Percentiles rank a stretch among this genome's conserved stretches.
Conservation (phyloP, 2,113 vertebrate genomes). For the Oncorhynchus clarkii region DNA sequence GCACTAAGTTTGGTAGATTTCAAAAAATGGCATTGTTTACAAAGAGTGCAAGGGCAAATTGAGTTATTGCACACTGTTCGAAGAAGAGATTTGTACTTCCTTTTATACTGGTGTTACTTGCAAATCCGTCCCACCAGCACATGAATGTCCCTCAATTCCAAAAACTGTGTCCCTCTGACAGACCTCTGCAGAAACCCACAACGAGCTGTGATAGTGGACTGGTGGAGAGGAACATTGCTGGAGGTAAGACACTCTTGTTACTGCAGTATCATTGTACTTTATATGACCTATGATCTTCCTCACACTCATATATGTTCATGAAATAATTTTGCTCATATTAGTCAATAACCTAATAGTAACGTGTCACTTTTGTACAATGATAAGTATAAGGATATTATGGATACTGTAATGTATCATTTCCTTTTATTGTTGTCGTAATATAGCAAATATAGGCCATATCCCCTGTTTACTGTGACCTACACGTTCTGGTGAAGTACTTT, state of each 20-base stretch:
- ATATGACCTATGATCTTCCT: too few species aligned
- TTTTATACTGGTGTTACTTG: neutral
- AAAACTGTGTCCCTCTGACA: conserved; percentile 18
- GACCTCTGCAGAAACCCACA: conserved; percentile 31
- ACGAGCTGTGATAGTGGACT: conserved; percentile 27
- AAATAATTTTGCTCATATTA: neutral
- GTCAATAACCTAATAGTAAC: neutral
- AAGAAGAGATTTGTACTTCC: neutral
- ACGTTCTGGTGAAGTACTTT: neutral
- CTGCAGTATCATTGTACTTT: neutral
- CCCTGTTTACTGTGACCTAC: conserved; percentile 26
- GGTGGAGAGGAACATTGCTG: conserved; percentile 23
- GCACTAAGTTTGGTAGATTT: too few species aligned
- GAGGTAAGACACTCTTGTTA: conserved; percentile 39
- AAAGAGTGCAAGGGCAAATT: neutral
- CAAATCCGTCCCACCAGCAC: neutral
- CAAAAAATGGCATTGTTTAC: neutral
- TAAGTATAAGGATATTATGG: neutral
- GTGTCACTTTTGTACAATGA: neutral
- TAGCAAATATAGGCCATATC: conserved; percentile 9
- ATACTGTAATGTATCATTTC: neutral
- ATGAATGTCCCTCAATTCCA: neutral
- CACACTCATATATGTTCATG: neutral
- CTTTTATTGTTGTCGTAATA: neutral
- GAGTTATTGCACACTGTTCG: too few species aligned